These are phyloP conservation scores for Ceratina australensis DNA, from an alignment of 1,140 invertebrate genomes.

Conservation along the genomic window DNA sequence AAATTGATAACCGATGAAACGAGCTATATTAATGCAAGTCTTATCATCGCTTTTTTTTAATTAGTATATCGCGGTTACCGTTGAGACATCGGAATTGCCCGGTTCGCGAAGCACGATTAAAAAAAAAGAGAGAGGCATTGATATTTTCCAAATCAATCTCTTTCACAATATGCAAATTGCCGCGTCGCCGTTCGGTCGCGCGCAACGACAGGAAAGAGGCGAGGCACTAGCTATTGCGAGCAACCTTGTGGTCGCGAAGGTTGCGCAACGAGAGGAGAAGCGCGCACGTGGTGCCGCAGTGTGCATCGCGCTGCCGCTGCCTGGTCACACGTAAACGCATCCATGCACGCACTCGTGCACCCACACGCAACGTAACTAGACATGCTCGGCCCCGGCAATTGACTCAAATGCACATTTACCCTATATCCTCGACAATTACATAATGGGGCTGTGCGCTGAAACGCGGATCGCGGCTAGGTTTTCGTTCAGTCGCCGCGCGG, in stretches of 20 bases:
- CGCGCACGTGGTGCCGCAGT: conserved; percentile 62
- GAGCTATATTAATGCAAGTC: too few species aligned
- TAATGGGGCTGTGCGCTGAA: conserved; percentile 65
- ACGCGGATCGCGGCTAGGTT: conserved; percentile 42
- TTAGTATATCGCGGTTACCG: too few species aligned
- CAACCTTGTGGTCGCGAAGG: conserved; percentile 69
- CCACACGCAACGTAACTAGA: conserved; percentile 53
- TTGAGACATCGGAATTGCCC: too few species aligned
- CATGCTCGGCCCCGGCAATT: conserved; percentile 70
- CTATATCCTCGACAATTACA: conserved; percentile 76
- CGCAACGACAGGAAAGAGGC: conserved; percentile 12
- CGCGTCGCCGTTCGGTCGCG: background rate
- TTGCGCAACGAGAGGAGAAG: conserved; percentile 62
- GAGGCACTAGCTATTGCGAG: conserved; percentile 25
- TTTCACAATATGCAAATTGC: background rate
- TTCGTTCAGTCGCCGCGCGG: conserved; percentile 30
- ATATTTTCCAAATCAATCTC: background rate
- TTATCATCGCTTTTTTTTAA: too few species aligned
- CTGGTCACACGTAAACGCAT: conserved; percentile 45
- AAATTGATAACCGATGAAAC: conserved; percentile 49
- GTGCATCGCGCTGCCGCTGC: conserved; percentile 40
- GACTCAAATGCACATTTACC: conserved; percentile 78
- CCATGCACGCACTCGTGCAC: conserved; percentile 30
- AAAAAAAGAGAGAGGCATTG: background rate
- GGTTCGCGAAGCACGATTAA: too few species aligned